Base-by-base conservation (phyloP, 2,888 invertebrate species). In the Megalurothrips usitatus region DNA sequence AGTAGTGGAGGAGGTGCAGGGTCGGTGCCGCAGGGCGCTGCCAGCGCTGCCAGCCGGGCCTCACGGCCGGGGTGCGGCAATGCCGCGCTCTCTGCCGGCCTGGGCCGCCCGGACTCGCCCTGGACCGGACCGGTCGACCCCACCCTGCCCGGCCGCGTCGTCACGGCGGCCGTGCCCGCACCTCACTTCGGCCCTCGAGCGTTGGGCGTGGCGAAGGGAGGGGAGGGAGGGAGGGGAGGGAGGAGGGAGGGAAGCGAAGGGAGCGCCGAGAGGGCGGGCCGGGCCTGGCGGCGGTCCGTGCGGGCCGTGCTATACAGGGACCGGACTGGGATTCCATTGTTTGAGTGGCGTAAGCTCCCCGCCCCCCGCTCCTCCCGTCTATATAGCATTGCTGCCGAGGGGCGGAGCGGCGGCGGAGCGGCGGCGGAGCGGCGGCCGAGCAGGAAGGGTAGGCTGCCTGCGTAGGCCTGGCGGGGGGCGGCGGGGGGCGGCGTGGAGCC, bases 311-410 rank as follows among this genome's bases (percentile, higher is more conserved):
- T 43, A 6, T 58, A 58, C 58, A n/a, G 34, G 34, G 34, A 43
- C 34, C 34, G 34, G 34, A 43, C 58, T 58, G 58, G 58, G 58
- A 58, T 58, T 58, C 58, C n/a, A 58, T 58, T 58, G 58, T 58
- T 58, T 58, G 58, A 58, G 58, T 58, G 58, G 58, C 58, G 58
- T 58, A 58, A 58, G 58, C 58, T 58, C 10, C 58, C n/a, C n/a
- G n/a, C n/a, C n/a, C 34, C 6, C 34, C 34, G 34, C 34, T 43
- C 34, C 34, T 43, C 34, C 34, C 34, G 34, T 2, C 34, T 4
- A 43, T 43, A 43, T 43, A 43, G 3, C 34, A 43, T 6, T 43
- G 34, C 34, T 43, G 34, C 6, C 34, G 34, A 43, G 34, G 34
- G 34, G 34, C 34, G 34, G 34, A 43, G 34, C 34, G 34, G 34